Evolutionary conservation across 2,888 invertebrate genomes (phyloP).

Genomic region (Sicus ferrugineus): DNA sequence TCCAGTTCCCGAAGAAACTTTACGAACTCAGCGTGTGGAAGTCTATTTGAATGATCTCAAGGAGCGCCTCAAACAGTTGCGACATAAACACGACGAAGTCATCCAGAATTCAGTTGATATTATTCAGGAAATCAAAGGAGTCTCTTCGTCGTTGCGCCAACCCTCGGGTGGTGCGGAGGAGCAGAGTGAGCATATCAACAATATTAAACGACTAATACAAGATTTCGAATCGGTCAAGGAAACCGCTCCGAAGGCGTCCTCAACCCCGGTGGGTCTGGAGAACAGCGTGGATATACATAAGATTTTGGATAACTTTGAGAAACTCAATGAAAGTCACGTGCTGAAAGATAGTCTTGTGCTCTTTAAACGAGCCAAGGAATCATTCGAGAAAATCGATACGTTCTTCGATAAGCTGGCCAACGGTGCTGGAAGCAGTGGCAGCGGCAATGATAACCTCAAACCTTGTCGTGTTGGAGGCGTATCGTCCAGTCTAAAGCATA

Average conservation of each 20-base stretch:
- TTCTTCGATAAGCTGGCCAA: constrained; percentile 37
- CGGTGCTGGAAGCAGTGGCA: background rate
- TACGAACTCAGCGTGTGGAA: constrained; percentile 46
- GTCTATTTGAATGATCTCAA: constrained; percentile 49
- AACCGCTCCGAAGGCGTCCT: constrained; percentile 4
- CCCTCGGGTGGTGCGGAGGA: constrained; percentile 13
- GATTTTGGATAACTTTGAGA: constrained; percentile 48
- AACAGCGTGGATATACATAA: constrained; percentile 42
- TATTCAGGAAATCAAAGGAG: constrained; percentile 50
- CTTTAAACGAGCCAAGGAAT: constrained; percentile 50
- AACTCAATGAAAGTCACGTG: constrained; percentile 47
- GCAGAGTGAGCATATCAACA: constrained; percentile 37
- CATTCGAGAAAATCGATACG: constrained; percentile 46
- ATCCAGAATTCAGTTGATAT: constrained; percentile 48
- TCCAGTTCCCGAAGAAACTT: constrained; percentile 40
- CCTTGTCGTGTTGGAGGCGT: background rate
- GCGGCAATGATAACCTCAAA: background rate
- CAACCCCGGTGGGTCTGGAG: constrained; percentile 27
- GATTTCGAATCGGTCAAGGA: constrained; percentile 47
- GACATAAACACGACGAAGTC: constrained; percentile 46
- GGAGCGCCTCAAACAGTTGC: constrained; percentile 45
- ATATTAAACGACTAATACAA: constrained; percentile 49
- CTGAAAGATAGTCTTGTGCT: constrained; percentile 48
- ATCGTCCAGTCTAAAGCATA: constrained; percentile 41
- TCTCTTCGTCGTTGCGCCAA: constrained; percentile 42